Conservation (phyloP, 2,888 invertebrate genomes). For the Zeuzera pyrina region DNA sequence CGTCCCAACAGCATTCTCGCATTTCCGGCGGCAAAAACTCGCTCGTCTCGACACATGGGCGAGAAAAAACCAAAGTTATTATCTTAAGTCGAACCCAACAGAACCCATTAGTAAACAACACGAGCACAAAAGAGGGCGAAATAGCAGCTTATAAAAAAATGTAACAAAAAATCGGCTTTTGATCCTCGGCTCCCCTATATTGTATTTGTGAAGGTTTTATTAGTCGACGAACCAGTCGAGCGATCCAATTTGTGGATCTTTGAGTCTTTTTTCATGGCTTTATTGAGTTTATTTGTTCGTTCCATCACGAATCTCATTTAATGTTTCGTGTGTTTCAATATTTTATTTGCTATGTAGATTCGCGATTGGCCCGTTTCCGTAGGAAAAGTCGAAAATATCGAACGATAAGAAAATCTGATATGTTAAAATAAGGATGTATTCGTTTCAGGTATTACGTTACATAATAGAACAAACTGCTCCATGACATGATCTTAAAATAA, state of each 20-base stretch:
- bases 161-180: constrained; percentile 69
- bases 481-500: background rate
- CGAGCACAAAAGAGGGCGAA: constrained; percentile 68
- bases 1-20: constrained; percentile 55
- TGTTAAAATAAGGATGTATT: too few species aligned
- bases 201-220: constrained; percentile 64
- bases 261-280: too few species aligned
- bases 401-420: too few species aligned
- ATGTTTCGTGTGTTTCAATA: too few species aligned
- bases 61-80: constrained; percentile 69
- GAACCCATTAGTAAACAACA: constrained; percentile 73
- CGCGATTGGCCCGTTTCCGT: too few species aligned
- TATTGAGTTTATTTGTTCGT: too few species aligned
- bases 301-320: too few species aligned
- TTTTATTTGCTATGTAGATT: too few species aligned
- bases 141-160: constrained; percentile 63
- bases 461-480: too few species aligned
- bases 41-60: constrained; percentile 59
- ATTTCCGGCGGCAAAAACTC: constrained; percentile 67
- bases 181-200: constrained; percentile 60
- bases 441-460: constrained; percentile 19
- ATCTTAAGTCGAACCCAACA: constrained; percentile 72
- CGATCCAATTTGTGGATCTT: constrained; percentile 42
- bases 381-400: too few species aligned
- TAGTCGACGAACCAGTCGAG: constrained; percentile 53